Base-by-base conservation (phyloP, 1,140 invertebrate genomes). In the Colletes latitarsis region DNA sequence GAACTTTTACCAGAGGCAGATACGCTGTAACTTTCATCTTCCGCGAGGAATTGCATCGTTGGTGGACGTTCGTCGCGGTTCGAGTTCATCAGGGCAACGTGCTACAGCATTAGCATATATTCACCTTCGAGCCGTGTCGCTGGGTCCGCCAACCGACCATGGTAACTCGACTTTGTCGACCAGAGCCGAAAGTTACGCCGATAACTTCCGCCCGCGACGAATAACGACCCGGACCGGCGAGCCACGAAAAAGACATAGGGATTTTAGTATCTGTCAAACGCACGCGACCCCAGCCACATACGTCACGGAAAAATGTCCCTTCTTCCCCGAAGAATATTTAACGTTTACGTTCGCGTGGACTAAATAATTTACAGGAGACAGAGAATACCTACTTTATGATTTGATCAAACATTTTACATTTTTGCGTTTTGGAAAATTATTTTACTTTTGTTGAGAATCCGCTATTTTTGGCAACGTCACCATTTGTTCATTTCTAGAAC, bases 41-140 rank as follows among this genome's bases (percentile, higher is more conserved):
- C 30, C 49, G 30, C 21, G 62, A 39, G 68, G 43, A 53, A 72
- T 73, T 39, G 69, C 57, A 52, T 70, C 55, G 67, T 10, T n/a
- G 12, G 19, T 3, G 43, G 21, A 30, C 14, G n/a, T 67, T 81
- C 39, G 12, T 49, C 43, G 39, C 30, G 21, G 30, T 30, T 53
- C 41, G 21, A 67, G 69, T 82, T 82, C 81, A 82, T 82, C 81
- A 79, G 53, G 21, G 52, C 17, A 41, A 4, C 39, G 66, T 46
- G 60, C 55, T 68, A 79, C 66, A 39, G 43, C 19, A 82, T 82
- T 82, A 82, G 81, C 81, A 82, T 82, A 80, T 30, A 82, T 82
- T 79, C 77, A 49, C 43, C 81, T n/a, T 41, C n/a, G 41, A 52
- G 21, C 67, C 10, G 49, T 63, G 63, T 62, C 69, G 76, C 15